Conservation (phyloP, 2,888 invertebrate genomes). For the Euproctis similis region DNA sequence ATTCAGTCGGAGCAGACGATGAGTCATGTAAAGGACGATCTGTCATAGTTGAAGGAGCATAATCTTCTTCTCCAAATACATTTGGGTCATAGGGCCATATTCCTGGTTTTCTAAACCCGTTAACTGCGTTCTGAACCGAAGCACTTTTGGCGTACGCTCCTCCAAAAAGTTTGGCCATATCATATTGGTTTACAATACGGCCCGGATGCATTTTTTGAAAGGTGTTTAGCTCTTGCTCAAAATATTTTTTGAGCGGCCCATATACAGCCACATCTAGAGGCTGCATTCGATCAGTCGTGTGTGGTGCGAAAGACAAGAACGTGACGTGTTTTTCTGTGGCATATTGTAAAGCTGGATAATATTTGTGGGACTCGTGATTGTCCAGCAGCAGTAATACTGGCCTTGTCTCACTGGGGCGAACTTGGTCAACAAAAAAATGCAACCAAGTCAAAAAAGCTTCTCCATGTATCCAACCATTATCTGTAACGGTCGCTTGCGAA, state of each 20-base stretch:
- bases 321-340: conserved; percentile 19
- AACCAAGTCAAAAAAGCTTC: conserved; percentile 25
- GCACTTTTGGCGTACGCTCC: conserved; percentile 8
- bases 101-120: conserved; percentile 2
- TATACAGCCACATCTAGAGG: conserved; percentile 16
- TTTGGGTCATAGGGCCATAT: background rate
- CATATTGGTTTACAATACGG: conserved; percentile 20
- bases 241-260: conserved; percentile 13
- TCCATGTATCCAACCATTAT: conserved; percentile 25
- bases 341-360: conserved; percentile 26
- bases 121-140: conserved; percentile 3
- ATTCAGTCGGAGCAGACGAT: too few relatives aligned
- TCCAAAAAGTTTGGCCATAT: conserved; percentile 19
- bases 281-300: conserved; percentile 11
- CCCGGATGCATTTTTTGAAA: conserved; percentile 24
- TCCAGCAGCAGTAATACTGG: conserved; percentile 20
- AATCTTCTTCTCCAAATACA: conserved; percentile 1
- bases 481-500: conserved; percentile 8
- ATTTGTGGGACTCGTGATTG: conserved; percentile 31
- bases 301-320: conserved; percentile 16
- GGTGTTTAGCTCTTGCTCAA: background rate
- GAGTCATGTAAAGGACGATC: too few relatives aligned
- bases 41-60: background rate
- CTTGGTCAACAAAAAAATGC: conserved; percentile 23
- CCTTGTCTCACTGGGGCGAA: conserved; percentile 22